Base-by-base conservation (phyloP, 2,113 vertebrate species). In the Pogona vitticeps region DNA sequence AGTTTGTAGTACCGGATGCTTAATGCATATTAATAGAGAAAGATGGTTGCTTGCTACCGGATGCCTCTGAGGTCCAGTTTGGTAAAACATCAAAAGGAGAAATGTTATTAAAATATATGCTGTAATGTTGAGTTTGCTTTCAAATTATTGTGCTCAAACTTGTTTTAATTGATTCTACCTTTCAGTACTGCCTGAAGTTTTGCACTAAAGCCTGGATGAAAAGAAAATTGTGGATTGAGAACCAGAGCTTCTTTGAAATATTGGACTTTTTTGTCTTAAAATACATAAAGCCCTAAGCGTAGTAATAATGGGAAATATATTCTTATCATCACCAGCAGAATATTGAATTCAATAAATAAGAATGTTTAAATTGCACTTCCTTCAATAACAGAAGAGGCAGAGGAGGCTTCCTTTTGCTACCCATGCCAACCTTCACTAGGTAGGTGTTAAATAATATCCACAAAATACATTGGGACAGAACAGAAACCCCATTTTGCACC, bases 11-110 rank as follows among this genome's bases (percentile, higher is more conserved):
- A 88, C 81, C 61, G 70, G 38, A 67, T 85, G 31, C 13, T 75
- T 82, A 87, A 86, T 28, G 6, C 87, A 84, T 84, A 59, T 76
- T 90, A 90, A 92, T 83, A 67, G 90, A 0, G 1, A 82, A 46
- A 92, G 73, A 10, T 72, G 75, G 63, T 52, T 73, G 84, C 10
- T 36, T 65, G 78, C 84, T 92, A 15, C 65, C 75, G 87, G 36
- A 89, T 78, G 20, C 12, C 71, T 85, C 92, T 63, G 13, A 83
- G 61, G 59, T 92, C 83, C 90, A 75, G 59, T 91, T 91, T 91
- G n/a, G 82, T 83, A 90, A 91, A 80, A 90, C 52, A 89, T 84
- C 82, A 91, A 90, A 94, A 89, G 26, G 10, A 15, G 52, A 90
- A 87, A 10, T 85, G 84, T 94, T 80, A 59, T 0, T 1, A 75